Conservation (phyloP, 2,797 vertebrate genomes). For the Lagocephalus sceleratus region DNA sequence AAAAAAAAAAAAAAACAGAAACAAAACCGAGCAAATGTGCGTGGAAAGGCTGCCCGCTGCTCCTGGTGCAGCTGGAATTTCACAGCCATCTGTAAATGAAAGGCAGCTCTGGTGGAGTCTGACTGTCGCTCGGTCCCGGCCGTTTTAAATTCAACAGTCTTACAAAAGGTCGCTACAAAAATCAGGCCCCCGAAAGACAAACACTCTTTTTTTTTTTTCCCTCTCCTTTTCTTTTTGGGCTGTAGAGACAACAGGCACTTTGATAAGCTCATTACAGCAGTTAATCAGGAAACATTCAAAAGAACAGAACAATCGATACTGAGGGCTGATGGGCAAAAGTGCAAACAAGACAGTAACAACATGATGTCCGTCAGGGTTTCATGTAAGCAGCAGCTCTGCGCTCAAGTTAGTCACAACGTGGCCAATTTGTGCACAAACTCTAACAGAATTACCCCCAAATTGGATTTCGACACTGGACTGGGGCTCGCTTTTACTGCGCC, state of each 20-base stretch:
- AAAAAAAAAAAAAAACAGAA: constrained; percentile 1
- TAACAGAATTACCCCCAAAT: constrained; percentile 68
- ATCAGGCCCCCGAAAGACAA: no score
- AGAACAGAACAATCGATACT: constrained; percentile 33
- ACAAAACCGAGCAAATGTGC: background rate
- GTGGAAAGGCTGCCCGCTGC: background rate
- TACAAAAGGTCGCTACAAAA: constrained; percentile 16
- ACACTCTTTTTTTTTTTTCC: no score
- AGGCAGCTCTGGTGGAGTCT: constrained; percentile 24
- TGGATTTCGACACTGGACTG: constrained; percentile 67
- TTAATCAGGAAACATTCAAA: constrained; percentile 30
- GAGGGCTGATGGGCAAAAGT: constrained; percentile 31
- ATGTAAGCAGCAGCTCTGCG: constrained; percentile 19
- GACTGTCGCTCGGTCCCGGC: constrained; percentile 36
- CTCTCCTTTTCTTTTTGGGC: constrained; percentile 9
- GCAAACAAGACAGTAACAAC: constrained; percentile 27
- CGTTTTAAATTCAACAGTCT: constrained; percentile 4
- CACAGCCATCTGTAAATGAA: constrained; percentile 49
- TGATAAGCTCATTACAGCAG: constrained; percentile 25
- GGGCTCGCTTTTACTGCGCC: constrained; percentile 54
- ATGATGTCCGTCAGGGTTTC: constrained; percentile 36
- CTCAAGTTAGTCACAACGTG: constrained; percentile 24
- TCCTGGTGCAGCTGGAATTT: constrained; percentile 40
- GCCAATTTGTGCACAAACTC: constrained; percentile 26
- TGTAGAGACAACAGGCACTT: constrained; percentile 35